phyloP scores from a whole-genome alignment of 2,113 vertebrate species.

The Bujurquina vittata region DNA sequence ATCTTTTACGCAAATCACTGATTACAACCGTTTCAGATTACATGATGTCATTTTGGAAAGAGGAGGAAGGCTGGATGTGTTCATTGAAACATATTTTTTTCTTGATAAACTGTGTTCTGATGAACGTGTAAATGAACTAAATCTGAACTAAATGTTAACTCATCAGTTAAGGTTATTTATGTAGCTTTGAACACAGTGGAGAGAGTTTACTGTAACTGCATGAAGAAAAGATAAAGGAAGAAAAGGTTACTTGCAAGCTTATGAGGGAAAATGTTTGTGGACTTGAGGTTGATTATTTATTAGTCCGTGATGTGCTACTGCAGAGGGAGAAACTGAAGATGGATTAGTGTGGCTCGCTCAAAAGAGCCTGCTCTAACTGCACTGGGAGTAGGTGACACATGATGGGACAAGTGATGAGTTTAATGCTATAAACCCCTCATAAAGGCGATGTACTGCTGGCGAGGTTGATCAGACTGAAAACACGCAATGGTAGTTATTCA shows the following conservation, averaged over 20 bases:
- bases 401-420: neutral
- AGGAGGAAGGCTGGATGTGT: conserved; percentile 8
- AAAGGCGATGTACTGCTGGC: neutral
- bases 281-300: neutral
- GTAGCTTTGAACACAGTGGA: conserved; percentile 8
- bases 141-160: conserved; percentile 43
- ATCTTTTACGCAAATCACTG: conserved; percentile 66
- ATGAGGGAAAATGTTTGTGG: neutral
- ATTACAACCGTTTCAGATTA: conserved; percentile 74
- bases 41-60: conserved; percentile 75
- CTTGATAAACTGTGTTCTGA: conserved; percentile 42
- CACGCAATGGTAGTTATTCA: neutral
- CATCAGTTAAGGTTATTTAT: neutral
- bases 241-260: neutral
- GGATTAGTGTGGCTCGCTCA: neutral
- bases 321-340: neutral
- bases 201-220: neutral
- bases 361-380: neutral
- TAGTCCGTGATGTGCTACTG: neutral
- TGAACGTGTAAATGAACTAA: conserved; percentile 39
- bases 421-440: neutral
- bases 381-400: neutral
- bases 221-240: neutral
- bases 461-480: neutral
- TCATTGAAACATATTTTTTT: conserved; percentile 28